Evolutionary conservation across 35 echinoderm and acorn worm genomes (phyloP).

Genomic region (Amphiura filiformis): DNA sequence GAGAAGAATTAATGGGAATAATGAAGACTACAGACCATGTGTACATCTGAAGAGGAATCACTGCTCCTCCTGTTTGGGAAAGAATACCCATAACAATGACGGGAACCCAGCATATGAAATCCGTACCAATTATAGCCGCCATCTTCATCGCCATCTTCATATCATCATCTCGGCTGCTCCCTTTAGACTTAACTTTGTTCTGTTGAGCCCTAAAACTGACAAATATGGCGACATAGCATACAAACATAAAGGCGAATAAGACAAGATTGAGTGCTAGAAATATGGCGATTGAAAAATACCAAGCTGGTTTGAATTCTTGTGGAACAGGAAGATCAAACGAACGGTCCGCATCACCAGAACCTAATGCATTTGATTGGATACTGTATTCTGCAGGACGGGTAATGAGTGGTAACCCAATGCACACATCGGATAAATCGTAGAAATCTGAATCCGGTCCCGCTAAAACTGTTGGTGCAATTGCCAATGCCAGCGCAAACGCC

Average conservation of each 20-base stretch:
- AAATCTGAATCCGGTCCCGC: constrained; percentile 24
- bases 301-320: constrained; percentile 36
- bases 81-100: constrained; percentile 82
- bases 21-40: constrained; percentile 50
- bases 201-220: constrained; percentile 52
- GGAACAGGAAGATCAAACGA: constrained; percentile 1
- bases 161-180: constrained; percentile 35
- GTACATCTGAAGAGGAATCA: constrained; percentile 36
- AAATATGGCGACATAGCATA: constrained; percentile 76
- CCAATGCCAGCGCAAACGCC: constrained; percentile 19
- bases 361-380: not conserved
- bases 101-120: constrained; percentile 88
- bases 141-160: constrained; percentile 85
- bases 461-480: constrained; percentile 45
- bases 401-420: constrained; percentile 71
- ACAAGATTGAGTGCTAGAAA: constrained; percentile 72
- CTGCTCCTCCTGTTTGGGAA: constrained; percentile 34
- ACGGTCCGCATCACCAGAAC: not conserved
- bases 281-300: constrained; percentile 65
- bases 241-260: constrained; percentile 45
- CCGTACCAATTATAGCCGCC: constrained; percentile 73
- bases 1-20: constrained; percentile 55
- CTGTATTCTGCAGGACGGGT: constrained; percentile 37
- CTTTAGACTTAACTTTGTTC: not conserved
- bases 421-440: constrained; percentile 88